These are phyloP conservation scores for Dendrocopos noguchii DNA, from an alignment of 2,113 vertebrate genomes.

Conservation along the genomic window DNA sequence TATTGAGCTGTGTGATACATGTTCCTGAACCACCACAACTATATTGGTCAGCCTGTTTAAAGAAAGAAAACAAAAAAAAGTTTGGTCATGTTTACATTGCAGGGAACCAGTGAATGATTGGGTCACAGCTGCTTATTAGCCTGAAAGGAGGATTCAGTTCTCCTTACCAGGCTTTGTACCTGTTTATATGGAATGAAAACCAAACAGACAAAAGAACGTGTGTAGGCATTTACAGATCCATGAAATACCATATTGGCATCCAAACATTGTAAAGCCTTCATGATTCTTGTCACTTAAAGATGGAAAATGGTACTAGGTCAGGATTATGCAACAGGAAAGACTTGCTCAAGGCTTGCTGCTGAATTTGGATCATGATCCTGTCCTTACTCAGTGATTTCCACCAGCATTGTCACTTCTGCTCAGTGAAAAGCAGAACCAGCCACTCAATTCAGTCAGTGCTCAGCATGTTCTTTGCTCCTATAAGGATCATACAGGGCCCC, in stretches of 20 bases:
- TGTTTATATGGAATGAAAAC: neutral
- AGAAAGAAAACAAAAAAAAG: neutral
- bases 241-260: neutral
- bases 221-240: neutral
- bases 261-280: neutral
- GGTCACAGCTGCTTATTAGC: neutral
- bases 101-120: neutral
- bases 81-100: neutral
- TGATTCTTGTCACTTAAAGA: neutral
- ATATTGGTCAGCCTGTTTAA: neutral
- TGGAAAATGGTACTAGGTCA: neutral
- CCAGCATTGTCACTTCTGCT: rapidly evolving
- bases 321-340: neutral
- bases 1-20: neutral
- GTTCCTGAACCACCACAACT: neutral
- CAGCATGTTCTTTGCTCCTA: neutral
- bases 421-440: neutral
- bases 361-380: neutral
- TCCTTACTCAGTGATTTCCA: neutral
- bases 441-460: neutral
- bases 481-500: neutral
- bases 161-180: neutral
- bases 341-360: neutral
- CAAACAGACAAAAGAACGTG: neutral
- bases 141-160: neutral